Evolutionary conservation across 92 coral and sea anemone species (phyloP).

Genomic region (Phymanthus crucifer): DNA sequence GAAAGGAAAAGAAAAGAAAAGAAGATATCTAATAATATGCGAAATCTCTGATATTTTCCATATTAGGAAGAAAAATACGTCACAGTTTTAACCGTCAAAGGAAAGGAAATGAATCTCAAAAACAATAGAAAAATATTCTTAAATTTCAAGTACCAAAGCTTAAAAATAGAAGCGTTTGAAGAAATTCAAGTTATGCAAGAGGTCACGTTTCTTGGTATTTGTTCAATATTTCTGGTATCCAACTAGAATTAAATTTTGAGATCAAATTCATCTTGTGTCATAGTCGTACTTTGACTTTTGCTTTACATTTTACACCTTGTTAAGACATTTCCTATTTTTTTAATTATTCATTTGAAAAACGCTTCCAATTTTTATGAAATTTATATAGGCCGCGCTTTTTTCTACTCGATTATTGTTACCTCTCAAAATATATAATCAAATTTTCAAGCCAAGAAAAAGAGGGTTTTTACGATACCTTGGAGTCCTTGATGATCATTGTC

Average conservation of each 20-base stretch:
- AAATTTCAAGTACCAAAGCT: background rate
- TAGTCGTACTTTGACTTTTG: too few relatives aligned
- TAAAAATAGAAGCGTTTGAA: background rate
- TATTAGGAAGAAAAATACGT: background rate
- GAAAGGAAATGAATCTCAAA: background rate
- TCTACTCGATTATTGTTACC: background rate
- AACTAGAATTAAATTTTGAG: too few relatives aligned
- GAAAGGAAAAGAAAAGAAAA: too few relatives aligned
- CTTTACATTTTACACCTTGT: too few relatives aligned
- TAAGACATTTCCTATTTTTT: too few relatives aligned
- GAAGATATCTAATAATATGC: background rate
- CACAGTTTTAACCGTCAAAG: background rate
- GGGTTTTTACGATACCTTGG: constrained; percentile 55
- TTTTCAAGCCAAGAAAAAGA: background rate
- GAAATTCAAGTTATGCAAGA: background rate
- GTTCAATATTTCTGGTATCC: too few relatives aligned
- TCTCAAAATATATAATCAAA: background rate
- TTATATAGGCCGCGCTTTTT: background rate
- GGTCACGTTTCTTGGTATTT: too few relatives aligned
- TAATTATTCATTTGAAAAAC: background rate
- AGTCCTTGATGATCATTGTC: constrained; percentile 73
- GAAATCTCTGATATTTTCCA: background rate
- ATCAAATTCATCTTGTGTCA: too few relatives aligned
- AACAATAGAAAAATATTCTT: background rate
- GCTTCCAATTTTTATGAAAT: background rate